Base-by-base conservation (phyloP, 2,113 vertebrate species). In the Polypterus senegalus region DNA sequence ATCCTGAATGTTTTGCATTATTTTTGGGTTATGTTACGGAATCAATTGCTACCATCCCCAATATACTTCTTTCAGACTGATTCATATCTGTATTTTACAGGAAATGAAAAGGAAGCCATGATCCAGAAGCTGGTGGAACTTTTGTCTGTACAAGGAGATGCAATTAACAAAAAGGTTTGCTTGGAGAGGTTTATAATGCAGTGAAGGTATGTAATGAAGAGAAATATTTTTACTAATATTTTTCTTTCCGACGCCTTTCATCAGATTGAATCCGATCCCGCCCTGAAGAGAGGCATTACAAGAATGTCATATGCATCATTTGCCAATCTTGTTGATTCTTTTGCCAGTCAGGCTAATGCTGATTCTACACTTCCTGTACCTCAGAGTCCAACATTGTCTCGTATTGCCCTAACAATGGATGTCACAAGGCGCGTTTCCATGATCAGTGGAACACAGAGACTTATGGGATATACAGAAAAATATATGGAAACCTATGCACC, bases 401-500 rank as follows among this genome's bases (percentile, higher is more conserved):
- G 80, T 7, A 67, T 87, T 11, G 85, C 82, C 1, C 60, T 86
- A 65, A 75, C 70, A n/a, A 84, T 86, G 83, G 83, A 87, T 55
- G 76, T 79, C 5, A 81, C 83, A 0, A 76, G 83, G 2, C 73
- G 81, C 4, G 81, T 87, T 0, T 74, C 83, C 55, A 87, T 80
- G 0, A 82, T 83, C 6, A 84, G 79, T 0, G 85, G 85, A 48
- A 44, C 70, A 3, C 78, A 82, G 58, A 81, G 76, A 51, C 73
- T 83, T 66, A 68, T 80, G 44, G 78, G 72, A 5, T 78, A 68
- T 2, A 78, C 83, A 4, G 77, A 82, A 54, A 66, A 65, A 56
- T 86, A 85, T 69, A 83, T 87, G 85, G 77, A 83, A 66, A 85
- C 45, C 46, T 86, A 83, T 27, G 63, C 70, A 6, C 80, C 82